A percentile compares a stretch with the other conserved stretches of the same genome.
Evolutionary conservation across 1,140 invertebrate species (phyloP).

Genomic region (Arion vulgaris): DNA sequence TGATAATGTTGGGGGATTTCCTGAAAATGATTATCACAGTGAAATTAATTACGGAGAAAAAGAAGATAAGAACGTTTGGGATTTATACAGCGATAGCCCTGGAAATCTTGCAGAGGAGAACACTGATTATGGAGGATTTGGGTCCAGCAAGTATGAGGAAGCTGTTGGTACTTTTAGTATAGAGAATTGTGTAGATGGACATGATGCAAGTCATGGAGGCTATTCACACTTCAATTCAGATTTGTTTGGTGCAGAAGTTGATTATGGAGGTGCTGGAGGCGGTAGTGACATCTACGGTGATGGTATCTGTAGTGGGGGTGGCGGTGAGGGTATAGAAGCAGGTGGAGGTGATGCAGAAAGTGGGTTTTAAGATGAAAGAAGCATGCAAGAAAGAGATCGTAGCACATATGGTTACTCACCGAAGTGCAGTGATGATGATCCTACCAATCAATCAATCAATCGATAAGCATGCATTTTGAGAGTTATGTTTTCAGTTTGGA

Average conservation of each 20-base stretch:
- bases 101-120: background rate
- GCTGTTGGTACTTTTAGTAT: background rate
- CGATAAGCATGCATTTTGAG: no score
- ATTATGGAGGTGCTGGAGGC: background rate
- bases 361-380: background rate
- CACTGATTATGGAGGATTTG: constrained; percentile 24
- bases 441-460: no score
- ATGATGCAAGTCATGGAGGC: constrained; percentile 26
- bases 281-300: background rate
- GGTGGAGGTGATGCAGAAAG: background rate
- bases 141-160: background rate
- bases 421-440: no score
- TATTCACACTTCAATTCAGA: constrained; percentile 1
- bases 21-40: background rate
- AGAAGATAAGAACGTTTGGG: background rate
- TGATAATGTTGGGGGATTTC: constrained; percentile 8
- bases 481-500: no score
- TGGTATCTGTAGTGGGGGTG: background rate
- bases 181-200: constrained; percentile 8
- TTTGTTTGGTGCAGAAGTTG: background rate
- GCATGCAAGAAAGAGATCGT: no score
- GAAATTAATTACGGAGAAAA: background rate
- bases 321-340: background rate
- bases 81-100: background rate
- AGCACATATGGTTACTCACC: no score